These are phyloP conservation scores for Gracilinanus agilis DNA, from an alignment of 2,113 vertebrate genomes.

Conservation along the genomic window DNA sequence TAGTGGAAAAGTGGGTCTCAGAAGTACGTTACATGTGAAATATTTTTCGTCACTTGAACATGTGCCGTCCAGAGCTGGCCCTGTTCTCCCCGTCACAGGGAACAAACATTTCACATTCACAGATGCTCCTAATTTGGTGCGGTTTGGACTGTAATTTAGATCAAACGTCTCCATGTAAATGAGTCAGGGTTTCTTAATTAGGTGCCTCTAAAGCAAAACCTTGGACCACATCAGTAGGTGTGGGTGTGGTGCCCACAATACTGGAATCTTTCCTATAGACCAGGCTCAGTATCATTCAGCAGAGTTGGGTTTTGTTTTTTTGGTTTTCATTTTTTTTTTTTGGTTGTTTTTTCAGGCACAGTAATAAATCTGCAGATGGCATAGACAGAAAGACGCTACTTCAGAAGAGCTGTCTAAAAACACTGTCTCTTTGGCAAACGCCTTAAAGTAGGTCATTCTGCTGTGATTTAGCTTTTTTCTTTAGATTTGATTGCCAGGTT, in stretches of 20 bases:
- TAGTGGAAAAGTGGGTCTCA: slow-evolving; percentile 93
- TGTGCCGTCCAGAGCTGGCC: slow-evolving; percentile 95
- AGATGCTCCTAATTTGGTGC: slow-evolving; percentile 99
- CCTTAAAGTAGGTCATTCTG: slow-evolving; percentile 97
- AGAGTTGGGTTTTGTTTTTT: slow-evolving; percentile 56
- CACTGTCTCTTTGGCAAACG: slow-evolving; percentile 92
- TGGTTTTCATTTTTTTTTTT: slow-evolving; percentile 40
- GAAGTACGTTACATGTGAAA: slow-evolving; percentile 94
- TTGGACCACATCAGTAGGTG: slow-evolving; percentile 96
- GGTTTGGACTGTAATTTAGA: slow-evolving; percentile 99
- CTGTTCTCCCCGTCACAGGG: slow-evolving; percentile 87
- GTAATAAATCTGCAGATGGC: slow-evolving; percentile 90
- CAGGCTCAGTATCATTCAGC: slow-evolving; percentile 84
- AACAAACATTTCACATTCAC: slow-evolving; percentile 95
- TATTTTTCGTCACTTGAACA: slow-evolving; percentile 97
- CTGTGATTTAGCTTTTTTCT: slow-evolving; percentile 94
- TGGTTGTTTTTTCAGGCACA: slow-evolving; percentile 80
- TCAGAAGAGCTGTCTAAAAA: slow-evolving; percentile 91
- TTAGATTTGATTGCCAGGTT: slow-evolving; percentile 91
- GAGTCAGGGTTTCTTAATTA: slow-evolving; percentile 99
- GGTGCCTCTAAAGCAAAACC: slow-evolving; percentile 94
- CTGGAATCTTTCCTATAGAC: slow-evolving; percentile 88
- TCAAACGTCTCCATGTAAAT: slow-evolving; percentile 99
- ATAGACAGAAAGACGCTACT: slow-evolving; percentile 92
- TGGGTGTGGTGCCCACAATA: slow-evolving; percentile 92